These are phyloP conservation scores for Varanus salvator DNA, from an alignment of 2,113 vertebrate genomes.

Conservation along the genomic window DNA sequence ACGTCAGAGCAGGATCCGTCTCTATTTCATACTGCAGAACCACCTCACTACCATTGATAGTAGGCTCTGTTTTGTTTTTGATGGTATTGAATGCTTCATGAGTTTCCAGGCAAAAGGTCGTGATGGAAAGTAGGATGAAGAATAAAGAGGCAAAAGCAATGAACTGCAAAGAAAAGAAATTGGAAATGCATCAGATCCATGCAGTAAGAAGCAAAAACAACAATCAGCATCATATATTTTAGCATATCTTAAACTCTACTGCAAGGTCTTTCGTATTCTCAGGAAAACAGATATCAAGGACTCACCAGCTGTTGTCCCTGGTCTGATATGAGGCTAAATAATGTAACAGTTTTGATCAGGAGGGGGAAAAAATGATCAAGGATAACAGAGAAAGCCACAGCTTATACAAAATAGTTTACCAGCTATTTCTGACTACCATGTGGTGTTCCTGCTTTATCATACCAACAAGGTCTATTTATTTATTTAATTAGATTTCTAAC, in stretches of 20 bases:
- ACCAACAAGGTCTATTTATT: not conserved
- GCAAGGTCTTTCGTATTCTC: not conserved
- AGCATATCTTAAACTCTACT: not conserved
- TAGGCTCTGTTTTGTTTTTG: slow-evolving; percentile 93
- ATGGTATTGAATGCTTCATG: slow-evolving; percentile 98
- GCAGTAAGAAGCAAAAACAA: slow-evolving; percentile 32
- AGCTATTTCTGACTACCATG: not conserved
- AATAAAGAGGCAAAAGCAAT: slow-evolving; percentile 97
- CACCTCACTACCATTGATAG: slow-evolving; percentile 82
- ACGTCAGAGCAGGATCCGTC: slow-evolving; percentile 94
- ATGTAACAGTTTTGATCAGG: accelerated
- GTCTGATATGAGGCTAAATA: not conserved
- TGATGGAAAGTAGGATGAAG: slow-evolving; percentile 99
- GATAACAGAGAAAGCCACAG: not conserved
- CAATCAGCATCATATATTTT: not conserved
- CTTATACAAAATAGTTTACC: not conserved
- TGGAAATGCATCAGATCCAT: slow-evolving; percentile 56
- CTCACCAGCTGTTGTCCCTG: not conserved
- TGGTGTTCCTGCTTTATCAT: not conserved
- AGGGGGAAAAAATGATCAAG: not conserved
- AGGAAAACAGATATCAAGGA: not conserved
- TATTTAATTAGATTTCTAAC: too few relatives aligned
- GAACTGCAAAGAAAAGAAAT: slow-evolving; percentile 82
- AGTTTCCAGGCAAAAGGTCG: slow-evolving; percentile 98
- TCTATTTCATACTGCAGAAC: slow-evolving; percentile 92